Evolutionary conservation across 2,888 invertebrate species (phyloP).

Genomic region (Nezara viridula): DNA sequence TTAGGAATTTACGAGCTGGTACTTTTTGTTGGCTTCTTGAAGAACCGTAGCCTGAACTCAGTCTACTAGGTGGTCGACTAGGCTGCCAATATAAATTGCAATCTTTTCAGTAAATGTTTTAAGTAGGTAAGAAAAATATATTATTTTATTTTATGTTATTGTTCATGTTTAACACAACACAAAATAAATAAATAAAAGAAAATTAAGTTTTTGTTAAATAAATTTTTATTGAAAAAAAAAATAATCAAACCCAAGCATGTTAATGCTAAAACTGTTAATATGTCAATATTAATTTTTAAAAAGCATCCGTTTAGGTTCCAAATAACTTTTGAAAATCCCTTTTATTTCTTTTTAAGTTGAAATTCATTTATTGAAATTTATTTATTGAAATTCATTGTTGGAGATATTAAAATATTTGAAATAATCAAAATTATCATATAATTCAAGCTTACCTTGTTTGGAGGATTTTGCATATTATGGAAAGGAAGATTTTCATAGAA

Average conservation of each 20-base stretch:
- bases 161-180: background rate
- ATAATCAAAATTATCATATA: background rate
- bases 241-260: slow-evolving; percentile 1
- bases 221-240: background rate
- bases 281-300: background rate
- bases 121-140: background rate
- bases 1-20: slow-evolving; percentile 64
- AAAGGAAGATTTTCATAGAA: slow-evolving; percentile 96
- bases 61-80: slow-evolving; percentile 69
- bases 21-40: slow-evolving; percentile 68
- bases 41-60: slow-evolving; percentile 72
- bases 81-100: slow-evolving; percentile 58
- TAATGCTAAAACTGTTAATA: background rate
- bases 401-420: background rate
- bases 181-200: background rate
- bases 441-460: slow-evolving; percentile 83
- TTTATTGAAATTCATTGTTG: background rate
- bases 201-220: background rate
- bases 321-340: background rate
- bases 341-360: background rate
- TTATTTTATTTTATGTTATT: background rate
- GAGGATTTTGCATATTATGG: slow-evolving; percentile 93
- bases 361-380: background rate
- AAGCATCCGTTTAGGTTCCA: background rate
- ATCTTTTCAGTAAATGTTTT: background rate